Evolutionary conservation across 1,140 invertebrate species (phyloP).

Genomic region (Hyposmocoma kahamanoa): DNA sequence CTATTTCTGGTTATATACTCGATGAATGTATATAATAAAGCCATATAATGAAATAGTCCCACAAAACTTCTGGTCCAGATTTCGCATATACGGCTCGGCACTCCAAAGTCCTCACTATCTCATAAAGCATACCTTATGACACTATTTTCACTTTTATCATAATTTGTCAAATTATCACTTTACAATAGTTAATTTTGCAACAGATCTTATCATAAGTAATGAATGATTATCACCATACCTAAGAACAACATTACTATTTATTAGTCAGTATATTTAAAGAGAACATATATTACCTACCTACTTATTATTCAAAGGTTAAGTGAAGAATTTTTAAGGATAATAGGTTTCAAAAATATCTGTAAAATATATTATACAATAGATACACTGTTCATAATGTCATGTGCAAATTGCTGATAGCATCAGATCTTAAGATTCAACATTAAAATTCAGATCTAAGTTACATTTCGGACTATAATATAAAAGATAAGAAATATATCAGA

Average conservation of each 20-base stretch:
- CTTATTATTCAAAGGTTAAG: conserved; percentile 10
- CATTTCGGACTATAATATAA: background rate
- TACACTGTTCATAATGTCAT: no score
- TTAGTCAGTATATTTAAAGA: conserved; percentile 35
- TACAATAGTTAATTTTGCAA: conserved; percentile 35
- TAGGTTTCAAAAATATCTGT: background rate
- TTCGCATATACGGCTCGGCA: no score
- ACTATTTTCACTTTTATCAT: conserved; percentile 8
- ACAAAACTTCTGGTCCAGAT: no score
- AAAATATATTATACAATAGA: background rate
- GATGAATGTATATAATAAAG: no score
- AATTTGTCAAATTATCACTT: conserved; percentile 32
- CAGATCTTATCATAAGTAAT: conserved; percentile 31
- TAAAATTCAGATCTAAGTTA: background rate
- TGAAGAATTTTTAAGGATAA: conserved; percentile 7
- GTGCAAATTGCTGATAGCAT: no score
- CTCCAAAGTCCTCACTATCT: no score
- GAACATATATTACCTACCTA: conserved; percentile 31
- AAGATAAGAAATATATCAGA: background rate
- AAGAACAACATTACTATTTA: conserved; percentile 23
- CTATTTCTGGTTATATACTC: no score
- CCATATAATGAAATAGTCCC: no score
- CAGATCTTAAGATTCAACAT: background rate
- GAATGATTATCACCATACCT: conserved; percentile 36
- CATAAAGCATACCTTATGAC: background rate